Base-by-base conservation (phyloP, 2,888 invertebrate species). In the Dyspetes luteomarginatus region DNA sequence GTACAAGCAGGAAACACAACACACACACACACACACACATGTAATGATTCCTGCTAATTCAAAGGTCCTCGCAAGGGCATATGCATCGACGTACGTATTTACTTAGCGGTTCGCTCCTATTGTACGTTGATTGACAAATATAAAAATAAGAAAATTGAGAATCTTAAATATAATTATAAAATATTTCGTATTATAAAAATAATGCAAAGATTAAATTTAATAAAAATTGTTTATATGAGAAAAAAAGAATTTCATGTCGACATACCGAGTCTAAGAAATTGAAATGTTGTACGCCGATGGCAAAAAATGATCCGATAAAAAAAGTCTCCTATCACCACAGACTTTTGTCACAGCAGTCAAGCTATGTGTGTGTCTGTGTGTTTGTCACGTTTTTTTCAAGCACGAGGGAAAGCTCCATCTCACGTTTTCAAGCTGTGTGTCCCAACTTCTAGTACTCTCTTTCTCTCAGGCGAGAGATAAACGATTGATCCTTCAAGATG, bases 401-500 rank as follows among this genome's bases (percentile, higher is more conserved):
- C 41, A 62, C 64, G 30, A 36, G 36, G 58, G 15, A 78, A 72
- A 72, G 15, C 73, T 56, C 64, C 17, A 58, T 56, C 75, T 74
- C 69, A 68, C 79, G 56, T 69, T 68, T 36, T 65, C 74, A 36
- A 74, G 74, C 56, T 30, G 55, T 36, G 36, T 74, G 65, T 65
- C 48, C 65, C 74, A 74, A 36, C 41, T 43, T 43, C 26, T 68
- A 17, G 28, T 41, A 4, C 15, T n/a, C 22, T 15, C 17, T 22
- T 28, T 45, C 22, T 58, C 52, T 52, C 52, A 36, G 71, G 72
- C 62, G 50, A 24, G 24, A 28, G 67, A 43, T 58, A 74, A 65
- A 74, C 74, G 74, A 74, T 74, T 74, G 74, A 74, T 74, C 74
- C 65, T 74, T 74, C 56, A 65, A 74, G 74, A 74, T 74, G 65